phyloP scores from a whole-genome alignment of 2,113 vertebrate species.

The Australoheros scitulus region DNA sequence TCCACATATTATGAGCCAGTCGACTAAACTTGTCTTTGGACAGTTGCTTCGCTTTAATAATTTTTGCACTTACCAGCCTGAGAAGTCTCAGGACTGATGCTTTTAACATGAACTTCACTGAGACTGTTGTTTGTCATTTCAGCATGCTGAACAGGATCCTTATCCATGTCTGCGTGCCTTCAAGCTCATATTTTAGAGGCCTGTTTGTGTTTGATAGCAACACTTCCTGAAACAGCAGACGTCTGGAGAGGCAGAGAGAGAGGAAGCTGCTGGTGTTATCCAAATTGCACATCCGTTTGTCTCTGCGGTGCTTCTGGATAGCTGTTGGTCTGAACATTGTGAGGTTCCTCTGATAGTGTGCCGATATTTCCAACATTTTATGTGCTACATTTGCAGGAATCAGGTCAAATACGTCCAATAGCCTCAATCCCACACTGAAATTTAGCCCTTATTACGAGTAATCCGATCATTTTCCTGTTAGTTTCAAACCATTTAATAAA shows the following conservation, averaged over 20 bases:
- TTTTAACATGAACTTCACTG: not conserved
- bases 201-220: not conserved
- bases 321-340: no score
- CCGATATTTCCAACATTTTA: no score
- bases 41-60: not conserved
- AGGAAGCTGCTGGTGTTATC: not conserved
- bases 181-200: not conserved
- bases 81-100: not conserved
- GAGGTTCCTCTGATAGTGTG: not conserved
- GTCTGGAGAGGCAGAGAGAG: not conserved
- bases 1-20: not conserved
- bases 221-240: not conserved
- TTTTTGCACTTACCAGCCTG: accelerated
- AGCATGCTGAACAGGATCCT: not conserved
- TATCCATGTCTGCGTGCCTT: not conserved
- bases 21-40: not conserved
- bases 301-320: no score
- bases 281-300: not conserved
- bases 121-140: not conserved
- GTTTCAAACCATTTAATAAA: not conserved
- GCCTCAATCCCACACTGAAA: not conserved
- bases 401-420: not conserved
- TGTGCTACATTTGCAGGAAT: no score
- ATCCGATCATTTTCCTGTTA: not conserved
- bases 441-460: not conserved